Conservation (phyloP, 2,888 invertebrate species). For the Sacculina carcini region DNA sequence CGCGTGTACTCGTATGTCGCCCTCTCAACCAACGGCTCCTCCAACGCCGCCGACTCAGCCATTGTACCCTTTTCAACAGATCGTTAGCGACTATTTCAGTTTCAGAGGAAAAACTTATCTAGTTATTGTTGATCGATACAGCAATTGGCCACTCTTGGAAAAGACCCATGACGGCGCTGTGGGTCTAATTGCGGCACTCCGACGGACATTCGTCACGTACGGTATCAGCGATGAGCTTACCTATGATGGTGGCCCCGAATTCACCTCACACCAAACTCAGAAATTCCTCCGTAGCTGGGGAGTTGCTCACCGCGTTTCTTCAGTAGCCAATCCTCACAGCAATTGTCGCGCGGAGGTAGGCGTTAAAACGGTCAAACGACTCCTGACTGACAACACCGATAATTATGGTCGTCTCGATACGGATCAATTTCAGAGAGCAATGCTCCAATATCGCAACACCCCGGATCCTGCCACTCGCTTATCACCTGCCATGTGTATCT, state of each 20-base stretch:
- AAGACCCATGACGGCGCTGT: not conserved
- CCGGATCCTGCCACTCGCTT: too few relatives aligned
- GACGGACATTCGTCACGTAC: not conserved
- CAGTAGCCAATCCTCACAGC: constrained; percentile 5
- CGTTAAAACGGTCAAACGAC: constrained; percentile 4
- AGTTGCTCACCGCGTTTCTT: constrained; percentile 4
- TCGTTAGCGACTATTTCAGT: constrained; percentile 5
- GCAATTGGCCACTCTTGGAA: constrained; percentile 6
- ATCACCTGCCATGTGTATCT: too few relatives aligned
- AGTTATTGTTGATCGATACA: constrained; percentile 3
- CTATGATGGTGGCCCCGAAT: constrained; percentile 7
- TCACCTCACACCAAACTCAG: not conserved
- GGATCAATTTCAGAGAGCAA: constrained; percentile 4
- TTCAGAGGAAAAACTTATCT: constrained; percentile 1
- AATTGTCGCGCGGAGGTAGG: constrained; percentile 7
- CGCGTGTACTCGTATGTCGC: constrained; percentile 3
- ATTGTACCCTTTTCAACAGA: constrained; percentile 5
- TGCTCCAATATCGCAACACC: too few relatives aligned
- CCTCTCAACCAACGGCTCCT: constrained; percentile 7
- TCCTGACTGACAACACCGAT: constrained; percentile 5
- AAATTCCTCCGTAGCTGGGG: constrained; percentile 3
- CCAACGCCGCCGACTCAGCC: not conserved
- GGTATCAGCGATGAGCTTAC: constrained; percentile 6
- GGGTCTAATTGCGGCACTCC: constrained; percentile 3
- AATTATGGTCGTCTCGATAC: constrained; percentile 6